A percentile compares a stretch with the other conserved stretches of the same genome.
These are phyloP conservation scores for Drosophila subpulchrella DNA, from an alignment of 1,140 invertebrate species.

Conservation along the genomic window DNA sequence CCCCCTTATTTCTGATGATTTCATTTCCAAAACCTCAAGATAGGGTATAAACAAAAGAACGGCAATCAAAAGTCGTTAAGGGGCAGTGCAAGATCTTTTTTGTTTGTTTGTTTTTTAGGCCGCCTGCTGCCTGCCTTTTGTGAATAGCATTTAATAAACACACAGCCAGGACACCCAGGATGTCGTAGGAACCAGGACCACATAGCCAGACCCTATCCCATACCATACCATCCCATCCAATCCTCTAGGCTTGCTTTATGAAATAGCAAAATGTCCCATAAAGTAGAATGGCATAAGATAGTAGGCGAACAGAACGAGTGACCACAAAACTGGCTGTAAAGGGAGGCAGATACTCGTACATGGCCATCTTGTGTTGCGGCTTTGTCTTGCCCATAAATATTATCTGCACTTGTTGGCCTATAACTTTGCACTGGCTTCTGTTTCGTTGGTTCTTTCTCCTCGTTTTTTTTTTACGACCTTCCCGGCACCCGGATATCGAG, in stretches of 20 bases:
- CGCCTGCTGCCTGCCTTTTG: constrained; percentile 43
- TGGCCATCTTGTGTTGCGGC: constrained; percentile 56
- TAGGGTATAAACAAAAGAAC: constrained; percentile 34
- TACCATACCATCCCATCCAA: background rate
- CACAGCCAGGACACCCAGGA: constrained; percentile 49
- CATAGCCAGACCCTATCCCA: constrained; percentile 3
- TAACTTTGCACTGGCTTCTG: constrained; percentile 25
- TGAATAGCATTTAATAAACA: constrained; percentile 74
- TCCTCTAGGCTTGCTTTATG: constrained; percentile 30
- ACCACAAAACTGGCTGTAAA: constrained; percentile 49
- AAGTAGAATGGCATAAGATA: constrained; percentile 52
- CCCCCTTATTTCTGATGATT: background rate
- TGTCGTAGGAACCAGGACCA: background rate
- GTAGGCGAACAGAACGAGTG: constrained; percentile 16
- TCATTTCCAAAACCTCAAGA: background rate
- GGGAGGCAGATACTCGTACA: constrained; percentile 23
- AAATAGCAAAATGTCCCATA: constrained; percentile 52
- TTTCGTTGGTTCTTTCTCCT: background rate
- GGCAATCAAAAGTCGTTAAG: constrained; percentile 68
- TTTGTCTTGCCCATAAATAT: constrained; percentile 66
- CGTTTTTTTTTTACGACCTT: constrained; percentile 18
- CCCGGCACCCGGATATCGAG: background rate
- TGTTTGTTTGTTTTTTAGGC: constrained; percentile 53
- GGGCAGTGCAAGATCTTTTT: constrained; percentile 17
- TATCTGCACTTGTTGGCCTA: constrained; percentile 42